Conservation (phyloP, 2,888 invertebrate genomes). For the Tanaodytes sp. region DNA sequence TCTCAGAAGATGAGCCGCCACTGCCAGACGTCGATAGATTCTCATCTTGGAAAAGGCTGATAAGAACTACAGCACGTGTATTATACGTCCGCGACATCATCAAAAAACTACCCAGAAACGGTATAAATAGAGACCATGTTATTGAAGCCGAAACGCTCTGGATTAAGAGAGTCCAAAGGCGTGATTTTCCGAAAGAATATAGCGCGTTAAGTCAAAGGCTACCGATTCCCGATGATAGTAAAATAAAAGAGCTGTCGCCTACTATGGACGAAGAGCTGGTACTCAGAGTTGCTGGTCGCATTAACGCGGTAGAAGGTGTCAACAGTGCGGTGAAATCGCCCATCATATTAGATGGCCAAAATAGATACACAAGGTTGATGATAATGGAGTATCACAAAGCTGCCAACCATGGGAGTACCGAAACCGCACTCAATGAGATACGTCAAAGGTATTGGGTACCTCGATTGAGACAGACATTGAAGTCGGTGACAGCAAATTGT, state of each 20-base stretch:
- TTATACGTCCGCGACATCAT: not conserved
- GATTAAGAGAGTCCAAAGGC: not conserved
- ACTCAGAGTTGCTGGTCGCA: conserved; percentile 46
- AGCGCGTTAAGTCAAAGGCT: not conserved
- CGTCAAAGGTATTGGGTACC: conserved; percentile 11
- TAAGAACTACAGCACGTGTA: not conserved
- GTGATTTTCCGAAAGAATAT: not conserved
- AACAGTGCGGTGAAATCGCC: not conserved
- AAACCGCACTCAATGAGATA: conserved; percentile 12
- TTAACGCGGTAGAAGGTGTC: conserved; percentile 52
- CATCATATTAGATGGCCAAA: conserved; percentile 12
- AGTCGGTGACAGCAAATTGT: too few species aligned
- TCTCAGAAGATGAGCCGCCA: not conserved
- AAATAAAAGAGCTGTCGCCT: conserved; percentile 1
- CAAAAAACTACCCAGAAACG: not conserved
- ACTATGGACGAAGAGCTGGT: conserved; percentile 33
- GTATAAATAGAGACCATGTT: not conserved
- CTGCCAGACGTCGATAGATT: not conserved
- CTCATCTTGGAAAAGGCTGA: not conserved
- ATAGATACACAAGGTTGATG: not conserved
- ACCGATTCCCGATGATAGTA: not conserved
- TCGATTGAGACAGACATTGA: conserved; percentile 3
- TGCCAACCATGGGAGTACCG: not conserved
- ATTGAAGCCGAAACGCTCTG: not conserved
- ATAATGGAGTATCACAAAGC: not conserved